Conservation (phyloP, 1,140 invertebrate genomes). For the Pseudoatta argentina region DNA sequence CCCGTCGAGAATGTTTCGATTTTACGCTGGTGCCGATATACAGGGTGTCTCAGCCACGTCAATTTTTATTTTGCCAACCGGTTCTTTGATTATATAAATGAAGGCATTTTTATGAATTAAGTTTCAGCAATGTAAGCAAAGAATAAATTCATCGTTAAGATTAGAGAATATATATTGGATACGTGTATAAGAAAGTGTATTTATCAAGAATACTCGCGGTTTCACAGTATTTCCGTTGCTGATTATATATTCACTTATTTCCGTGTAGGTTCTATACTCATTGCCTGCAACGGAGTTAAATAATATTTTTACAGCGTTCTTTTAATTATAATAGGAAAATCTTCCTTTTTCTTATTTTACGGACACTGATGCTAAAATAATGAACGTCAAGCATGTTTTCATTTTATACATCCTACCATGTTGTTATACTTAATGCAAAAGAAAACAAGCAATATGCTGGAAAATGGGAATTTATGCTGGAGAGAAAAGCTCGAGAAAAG, state of each 20-base stretch:
- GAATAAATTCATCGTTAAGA: not conserved
- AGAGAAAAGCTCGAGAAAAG: constrained; percentile 30
- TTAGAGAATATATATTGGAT: not conserved
- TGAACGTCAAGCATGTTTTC: constrained; percentile 7
- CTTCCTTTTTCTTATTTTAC: constrained; percentile 1
- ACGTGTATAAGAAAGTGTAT: not conserved
- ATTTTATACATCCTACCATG: not conserved
- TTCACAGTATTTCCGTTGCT: not conserved
- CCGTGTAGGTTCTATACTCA: not conserved
- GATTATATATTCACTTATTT: constrained; percentile 35
- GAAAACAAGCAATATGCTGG: constrained; percentile 19
- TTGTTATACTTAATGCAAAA: constrained; percentile 68
- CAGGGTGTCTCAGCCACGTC: not conserved
- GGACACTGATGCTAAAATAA: constrained; percentile 1
- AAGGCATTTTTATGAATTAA: not conserved
- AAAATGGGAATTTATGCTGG: constrained; percentile 19
- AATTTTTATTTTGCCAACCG: not conserved
- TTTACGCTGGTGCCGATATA: constrained; percentile 8
- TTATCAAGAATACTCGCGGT: not conserved
- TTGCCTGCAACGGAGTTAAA: not conserved
- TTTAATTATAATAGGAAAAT: constrained; percentile 58
- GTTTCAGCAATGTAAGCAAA: not conserved
- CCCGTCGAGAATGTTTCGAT: constrained; percentile 30
- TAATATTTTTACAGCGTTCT: not conserved
- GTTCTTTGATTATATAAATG: not conserved